phyloP scores from a whole-genome alignment of 2,113 vertebrate species.

The Corydoras maculifer region DNA sequence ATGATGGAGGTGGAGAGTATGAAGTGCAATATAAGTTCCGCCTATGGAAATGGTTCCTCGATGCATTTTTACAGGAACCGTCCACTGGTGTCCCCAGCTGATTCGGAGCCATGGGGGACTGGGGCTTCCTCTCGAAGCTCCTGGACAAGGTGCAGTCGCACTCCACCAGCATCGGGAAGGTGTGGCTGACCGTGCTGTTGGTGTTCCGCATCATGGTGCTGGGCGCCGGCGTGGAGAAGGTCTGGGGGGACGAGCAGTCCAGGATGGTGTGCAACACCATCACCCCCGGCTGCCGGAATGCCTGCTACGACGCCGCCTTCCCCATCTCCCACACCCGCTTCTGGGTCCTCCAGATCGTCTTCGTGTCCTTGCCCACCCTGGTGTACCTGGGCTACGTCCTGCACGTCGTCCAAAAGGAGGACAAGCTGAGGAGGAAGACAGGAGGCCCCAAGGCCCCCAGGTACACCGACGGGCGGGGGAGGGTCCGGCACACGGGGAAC shows the following conservation, averaged over 20 bases:
- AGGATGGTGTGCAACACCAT: slow-evolving; percentile 60
- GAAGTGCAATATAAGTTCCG: too few relatives aligned
- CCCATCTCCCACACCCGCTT: slow-evolving; percentile 64
- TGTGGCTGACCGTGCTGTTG: slow-evolving; percentile 64
- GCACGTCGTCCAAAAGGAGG: slow-evolving; percentile 58
- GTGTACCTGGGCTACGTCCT: slow-evolving; percentile 63
- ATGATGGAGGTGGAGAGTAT: too few relatives aligned
- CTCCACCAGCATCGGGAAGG: slow-evolving; percentile 62
- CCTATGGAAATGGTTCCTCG: not conserved
- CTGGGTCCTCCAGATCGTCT: slow-evolving; percentile 68
- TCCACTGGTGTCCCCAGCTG: not conserved
- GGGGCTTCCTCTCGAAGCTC: slow-evolving; percentile 59
- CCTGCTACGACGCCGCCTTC: slow-evolving; percentile 57
- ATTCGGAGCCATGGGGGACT: slow-evolving; percentile 55
- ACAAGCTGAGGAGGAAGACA: slow-evolving; percentile 53
- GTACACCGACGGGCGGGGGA: slow-evolving; percentile 70
- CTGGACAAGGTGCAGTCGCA: slow-evolving; percentile 65
- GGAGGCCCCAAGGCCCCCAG: slow-evolving; percentile 51
- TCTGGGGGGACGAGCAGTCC: slow-evolving; percentile 66
- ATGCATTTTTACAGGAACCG: not conserved
- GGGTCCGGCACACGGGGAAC: slow-evolving; percentile 73
- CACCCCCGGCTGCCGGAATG: slow-evolving; percentile 52
- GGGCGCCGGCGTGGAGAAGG: slow-evolving; percentile 54
- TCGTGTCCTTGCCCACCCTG: slow-evolving; percentile 55
- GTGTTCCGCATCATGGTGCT: slow-evolving; percentile 65